These are phyloP conservation scores for Zosterops hypoxanthus DNA, from an alignment of 2,113 vertebrate species.

Conservation along the genomic window DNA sequence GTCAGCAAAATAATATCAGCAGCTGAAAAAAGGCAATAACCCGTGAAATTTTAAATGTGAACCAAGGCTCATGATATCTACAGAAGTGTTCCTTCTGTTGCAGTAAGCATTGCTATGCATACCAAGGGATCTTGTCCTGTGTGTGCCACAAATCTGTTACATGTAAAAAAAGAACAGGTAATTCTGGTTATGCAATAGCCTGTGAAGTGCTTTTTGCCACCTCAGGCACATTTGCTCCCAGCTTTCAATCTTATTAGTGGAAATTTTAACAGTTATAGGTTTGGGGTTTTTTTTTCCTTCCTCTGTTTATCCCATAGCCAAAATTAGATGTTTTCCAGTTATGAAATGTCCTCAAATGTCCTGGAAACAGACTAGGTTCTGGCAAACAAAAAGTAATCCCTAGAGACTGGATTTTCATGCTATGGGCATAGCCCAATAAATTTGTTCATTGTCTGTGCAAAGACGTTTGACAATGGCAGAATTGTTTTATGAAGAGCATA, in stretches of 20 bases:
- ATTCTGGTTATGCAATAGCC: not conserved
- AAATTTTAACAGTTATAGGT: not conserved
- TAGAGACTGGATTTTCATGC: not conserved
- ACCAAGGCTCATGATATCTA: not conserved
- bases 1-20: not conserved
- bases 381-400: not conserved
- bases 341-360: not conserved
- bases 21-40: not conserved
- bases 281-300: not conserved
- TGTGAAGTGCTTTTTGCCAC: not conserved
- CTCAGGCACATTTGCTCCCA: not conserved
- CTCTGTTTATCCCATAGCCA: not conserved
- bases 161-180: not conserved
- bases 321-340: not conserved
- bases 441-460: not conserved
- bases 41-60: not conserved
- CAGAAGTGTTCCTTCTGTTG: not conserved
- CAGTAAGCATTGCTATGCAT: not conserved
- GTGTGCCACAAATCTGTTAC: not conserved
- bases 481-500: not conserved
- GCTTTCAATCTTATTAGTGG: not conserved
- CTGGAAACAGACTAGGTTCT: conserved; percentile 1
- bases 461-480: conserved; percentile 6
- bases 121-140: not conserved
- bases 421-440: not conserved